Conservation (phyloP, 2,888 invertebrate species). For the Ligdia adustata region DNA sequence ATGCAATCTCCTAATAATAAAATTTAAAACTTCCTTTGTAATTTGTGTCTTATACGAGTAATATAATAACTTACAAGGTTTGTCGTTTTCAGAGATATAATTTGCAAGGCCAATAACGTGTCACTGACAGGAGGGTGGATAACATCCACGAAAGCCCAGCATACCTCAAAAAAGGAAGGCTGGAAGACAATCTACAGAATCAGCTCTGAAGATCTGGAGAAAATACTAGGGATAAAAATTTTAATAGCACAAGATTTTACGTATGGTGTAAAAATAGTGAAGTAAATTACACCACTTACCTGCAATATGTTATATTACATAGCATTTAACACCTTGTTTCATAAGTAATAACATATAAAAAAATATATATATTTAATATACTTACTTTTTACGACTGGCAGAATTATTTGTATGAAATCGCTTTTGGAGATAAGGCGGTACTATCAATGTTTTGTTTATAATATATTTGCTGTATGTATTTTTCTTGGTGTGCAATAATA, state of each 20-base stretch:
- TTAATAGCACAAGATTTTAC: not conserved
- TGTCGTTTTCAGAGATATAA: not conserved
- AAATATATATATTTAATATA: no score
- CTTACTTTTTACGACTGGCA: no score
- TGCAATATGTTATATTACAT: no score
- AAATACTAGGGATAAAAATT: conserved; percentile 6
- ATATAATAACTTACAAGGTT: no score
- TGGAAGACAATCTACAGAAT: conserved; percentile 7
- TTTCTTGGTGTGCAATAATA: no score
- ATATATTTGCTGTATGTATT: no score
- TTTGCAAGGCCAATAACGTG: not conserved
- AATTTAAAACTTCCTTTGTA: not conserved
- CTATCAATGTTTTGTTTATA: no score
- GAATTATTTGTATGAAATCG: no score
- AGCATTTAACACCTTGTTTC: no score
- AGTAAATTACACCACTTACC: no score
- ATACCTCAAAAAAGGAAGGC: not conserved
- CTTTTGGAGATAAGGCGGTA: no score
- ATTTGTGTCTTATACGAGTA: not conserved
- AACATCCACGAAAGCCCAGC: not conserved
- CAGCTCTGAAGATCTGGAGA: conserved; percentile 1
- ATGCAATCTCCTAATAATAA: not conserved
- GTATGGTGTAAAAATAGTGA: not conserved
- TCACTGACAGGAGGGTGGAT: conserved; percentile 6
- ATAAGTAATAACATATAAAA: no score